A percentile compares a stretch with the other conserved stretches of the same genome.
Conservation (phyloP, 2,888 invertebrate species). For the Galerucella pusilla region DNA sequence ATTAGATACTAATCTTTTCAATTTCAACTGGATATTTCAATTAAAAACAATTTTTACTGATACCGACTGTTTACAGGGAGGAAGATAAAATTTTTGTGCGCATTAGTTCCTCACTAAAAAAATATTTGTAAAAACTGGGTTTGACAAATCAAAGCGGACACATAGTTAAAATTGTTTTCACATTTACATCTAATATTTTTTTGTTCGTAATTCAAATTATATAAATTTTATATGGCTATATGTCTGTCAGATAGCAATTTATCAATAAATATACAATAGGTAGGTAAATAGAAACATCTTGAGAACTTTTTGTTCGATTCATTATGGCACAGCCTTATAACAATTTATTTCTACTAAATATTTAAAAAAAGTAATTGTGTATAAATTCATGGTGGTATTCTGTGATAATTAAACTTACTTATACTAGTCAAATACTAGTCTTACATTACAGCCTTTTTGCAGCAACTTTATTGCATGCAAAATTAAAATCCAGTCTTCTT, state of each 20-base stretch:
- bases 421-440: no score
- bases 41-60: conserved; percentile 19
- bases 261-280: conserved; percentile 14
- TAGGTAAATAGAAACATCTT: conserved; percentile 12
- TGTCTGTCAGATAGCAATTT: conserved; percentile 11
- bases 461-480: no score
- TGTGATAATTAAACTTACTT: no score
- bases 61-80: conserved; percentile 7
- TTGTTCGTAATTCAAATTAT: conserved; percentile 8
- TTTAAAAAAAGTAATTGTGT: background rate
- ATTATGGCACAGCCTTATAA: conserved; percentile 6
- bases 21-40: background rate
- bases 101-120: conserved; percentile 25
- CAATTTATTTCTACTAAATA: background rate
- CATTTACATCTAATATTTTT: conserved; percentile 1
- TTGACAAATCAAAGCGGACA: conserved; percentile 21
- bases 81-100: conserved; percentile 31
- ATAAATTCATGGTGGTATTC: no score
- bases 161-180: conserved; percentile 16
- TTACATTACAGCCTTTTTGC: no score
- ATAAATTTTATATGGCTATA: conserved; percentile 2
- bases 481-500: no score
- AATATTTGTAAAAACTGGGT: conserved; percentile 12
- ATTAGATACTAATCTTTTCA: background rate
- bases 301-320: conserved; percentile 19